These are phyloP conservation scores for Kryptopterus vitreolus DNA, from an alignment of 2,797 vertebrate genomes.

Conservation along the genomic window DNA sequence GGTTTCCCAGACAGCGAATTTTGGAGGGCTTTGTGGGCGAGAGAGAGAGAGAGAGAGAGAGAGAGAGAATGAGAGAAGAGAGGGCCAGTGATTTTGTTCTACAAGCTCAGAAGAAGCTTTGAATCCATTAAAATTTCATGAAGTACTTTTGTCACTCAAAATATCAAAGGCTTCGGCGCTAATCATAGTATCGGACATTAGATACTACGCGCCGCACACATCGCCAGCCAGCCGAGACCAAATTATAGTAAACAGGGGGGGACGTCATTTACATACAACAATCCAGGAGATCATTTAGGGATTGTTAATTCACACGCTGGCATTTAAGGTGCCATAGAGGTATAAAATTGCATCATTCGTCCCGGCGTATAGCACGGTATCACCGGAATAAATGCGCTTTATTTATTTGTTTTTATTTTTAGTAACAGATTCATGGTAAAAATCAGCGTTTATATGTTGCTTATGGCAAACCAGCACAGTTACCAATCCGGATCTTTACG, in stretches of 20 bases:
- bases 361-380: neutral
- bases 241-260: slow-evolving; percentile 17
- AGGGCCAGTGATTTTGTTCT: slow-evolving; percentile 39
- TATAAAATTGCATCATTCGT: neutral
- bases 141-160: slow-evolving; percentile 59
- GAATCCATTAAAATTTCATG: slow-evolving; percentile 63
- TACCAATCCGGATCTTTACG: neutral
- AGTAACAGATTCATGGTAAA: no score
- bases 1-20: slow-evolving; percentile 51
- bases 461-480: neutral
- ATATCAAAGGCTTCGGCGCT: slow-evolving; percentile 41
- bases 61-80: slow-evolving; percentile 15
- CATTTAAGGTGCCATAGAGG: neutral
- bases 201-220: slow-evolving; percentile 13
- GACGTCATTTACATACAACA: neutral
- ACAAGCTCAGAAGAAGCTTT: slow-evolving; percentile 45
- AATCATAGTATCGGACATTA: slow-evolving; percentile 36
- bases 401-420: no score
- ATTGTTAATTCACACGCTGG: neutral
- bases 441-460: neutral
- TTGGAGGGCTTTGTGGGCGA: slow-evolving; percentile 14
- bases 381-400: neutral
- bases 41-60: slow-evolving; percentile 10
- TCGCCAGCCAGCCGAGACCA: slow-evolving; percentile 17
- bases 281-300: neutral